Base-by-base conservation (phyloP, 1,140 invertebrate genomes). In the Andricus grossulariae region DNA sequence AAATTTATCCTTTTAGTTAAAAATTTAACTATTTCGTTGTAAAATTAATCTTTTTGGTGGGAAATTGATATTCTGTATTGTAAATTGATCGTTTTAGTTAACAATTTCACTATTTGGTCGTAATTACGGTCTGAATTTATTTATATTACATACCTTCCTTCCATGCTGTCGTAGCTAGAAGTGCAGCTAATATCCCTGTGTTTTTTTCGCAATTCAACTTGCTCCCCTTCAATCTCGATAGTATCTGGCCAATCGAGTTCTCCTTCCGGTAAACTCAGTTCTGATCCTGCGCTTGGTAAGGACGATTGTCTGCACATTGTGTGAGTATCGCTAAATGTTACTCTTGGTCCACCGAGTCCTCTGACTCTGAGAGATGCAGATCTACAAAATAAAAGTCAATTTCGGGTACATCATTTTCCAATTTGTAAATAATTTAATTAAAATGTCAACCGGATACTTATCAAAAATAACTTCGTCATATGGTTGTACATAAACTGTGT, bases 311-410 rank as follows among this genome's bases (percentile, higher is more conserved):
- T 92, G 86, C 91, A 92, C 87, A 93, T 93, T 72, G 91, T 92
- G 74, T 93, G 93, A 16, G 93, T 92, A 80, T 94, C 93, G 77
- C 93, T 93, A 80, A 94, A 95, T 0, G 94, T 94, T 15, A 94
- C 94, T 83, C 93, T 90, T 55, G 93, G 93, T 51, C 92, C 93
- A 55, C 86, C 80, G n/a, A 92, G 82, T 77, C 90, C 90, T 82
- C 91, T 91, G 5, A 94, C 94, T 76, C 94, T 92, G 11, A 96
- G 89, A 0, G 95, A 96, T n/a, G 95, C 94, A 19, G 95, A 95
- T 73, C 95, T 93, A 15, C 13, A 78, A 66, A 57, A 71, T 5
- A 32, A 32, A 32, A 32, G 5, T 32, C 4, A 3, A 32, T 32
- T 32, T 32, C 4, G 0, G 25, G 2, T 32, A 32, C 25, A 32